phyloP scores from a whole-genome alignment of 1,140 invertebrate genomes.

The Galleria mellonella region DNA sequence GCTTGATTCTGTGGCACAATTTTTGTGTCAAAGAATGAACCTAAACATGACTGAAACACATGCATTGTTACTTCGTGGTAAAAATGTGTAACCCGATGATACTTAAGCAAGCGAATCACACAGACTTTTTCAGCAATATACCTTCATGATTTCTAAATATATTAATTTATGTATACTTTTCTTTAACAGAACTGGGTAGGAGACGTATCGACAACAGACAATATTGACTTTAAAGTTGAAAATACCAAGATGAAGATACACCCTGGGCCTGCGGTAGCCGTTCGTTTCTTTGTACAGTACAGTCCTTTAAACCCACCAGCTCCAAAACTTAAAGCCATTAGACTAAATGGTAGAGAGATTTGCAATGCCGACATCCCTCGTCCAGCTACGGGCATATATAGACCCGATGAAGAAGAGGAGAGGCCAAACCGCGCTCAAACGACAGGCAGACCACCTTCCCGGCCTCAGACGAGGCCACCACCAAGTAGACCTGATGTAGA shows the following conservation, averaged over 20 bases:
- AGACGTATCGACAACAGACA: conserved; percentile 57
- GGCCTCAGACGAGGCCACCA: conserved; percentile 1
- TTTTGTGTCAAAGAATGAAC: too few species aligned
- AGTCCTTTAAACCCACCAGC: conserved; percentile 44
- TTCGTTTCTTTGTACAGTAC: conserved; percentile 61
- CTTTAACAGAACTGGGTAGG: conserved; percentile 58
- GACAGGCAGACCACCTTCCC: background rate
- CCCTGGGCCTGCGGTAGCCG: conserved; percentile 50
- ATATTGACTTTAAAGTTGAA: conserved; percentile 62
- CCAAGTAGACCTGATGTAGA: background rate
- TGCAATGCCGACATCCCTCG: conserved; percentile 51
- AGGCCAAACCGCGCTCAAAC: background rate
- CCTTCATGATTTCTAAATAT: too few species aligned
- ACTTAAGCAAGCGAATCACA: too few species aligned
- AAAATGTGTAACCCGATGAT: too few species aligned
- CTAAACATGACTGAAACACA: too few species aligned
- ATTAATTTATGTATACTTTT: too few species aligned
- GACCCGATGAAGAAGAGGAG: background rate
- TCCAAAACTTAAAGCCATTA: conserved; percentile 42
- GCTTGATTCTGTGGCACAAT: too few species aligned
- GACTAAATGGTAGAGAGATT: conserved; percentile 59
- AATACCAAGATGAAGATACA: conserved; percentile 63
- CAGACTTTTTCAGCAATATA: too few species aligned
- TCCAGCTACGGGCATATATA: conserved; percentile 16
- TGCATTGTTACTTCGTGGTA: too few species aligned